Conservation (phyloP, 1,140 invertebrate species). For the Phthorimaea operculella region DNA sequence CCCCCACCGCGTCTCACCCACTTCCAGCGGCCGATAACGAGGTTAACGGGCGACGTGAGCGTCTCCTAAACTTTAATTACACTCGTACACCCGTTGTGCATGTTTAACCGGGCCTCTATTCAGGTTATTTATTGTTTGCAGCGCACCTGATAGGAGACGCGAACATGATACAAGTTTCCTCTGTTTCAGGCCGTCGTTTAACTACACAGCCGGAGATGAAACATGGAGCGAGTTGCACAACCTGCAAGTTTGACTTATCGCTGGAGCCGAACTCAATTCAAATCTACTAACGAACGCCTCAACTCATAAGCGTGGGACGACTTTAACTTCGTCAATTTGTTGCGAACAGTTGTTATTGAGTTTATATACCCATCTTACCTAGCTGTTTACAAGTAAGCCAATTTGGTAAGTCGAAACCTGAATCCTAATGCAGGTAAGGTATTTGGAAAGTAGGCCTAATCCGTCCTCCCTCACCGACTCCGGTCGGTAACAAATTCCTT, state of each 20-base stretch:
- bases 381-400: slow-evolving; percentile 13
- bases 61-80: slow-evolving; percentile 68
- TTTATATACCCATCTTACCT: too few species aligned
- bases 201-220: slow-evolving; percentile 39
- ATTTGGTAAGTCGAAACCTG: slow-evolving; percentile 1
- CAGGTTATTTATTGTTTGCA: slow-evolving; percentile 62
- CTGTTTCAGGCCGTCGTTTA: slow-evolving; percentile 34
- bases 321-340: slow-evolving; percentile 39
- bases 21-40: slow-evolving; percentile 67
- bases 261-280: slow-evolving; percentile 30
- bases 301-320: slow-evolving; percentile 30
- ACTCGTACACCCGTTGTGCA: slow-evolving; percentile 64
- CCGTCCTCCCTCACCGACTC: not conserved
- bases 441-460: not conserved
- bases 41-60: slow-evolving; percentile 68
- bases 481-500: not conserved
- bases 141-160: slow-evolving; percentile 57
- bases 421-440: slow-evolving; percentile 5
- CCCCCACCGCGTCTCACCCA: slow-evolving; percentile 60
- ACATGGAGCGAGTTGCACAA: slow-evolving; percentile 26
- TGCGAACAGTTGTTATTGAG: slow-evolving; percentile 37
- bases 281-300: slow-evolving; percentile 36
- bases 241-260: slow-evolving; percentile 21
- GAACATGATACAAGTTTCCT: too few species aligned
- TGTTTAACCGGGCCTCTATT: slow-evolving; percentile 65